Evolutionary conservation across 2,113 vertebrate genomes (phyloP).

Genomic region (Nanorana parkeri): DNA sequence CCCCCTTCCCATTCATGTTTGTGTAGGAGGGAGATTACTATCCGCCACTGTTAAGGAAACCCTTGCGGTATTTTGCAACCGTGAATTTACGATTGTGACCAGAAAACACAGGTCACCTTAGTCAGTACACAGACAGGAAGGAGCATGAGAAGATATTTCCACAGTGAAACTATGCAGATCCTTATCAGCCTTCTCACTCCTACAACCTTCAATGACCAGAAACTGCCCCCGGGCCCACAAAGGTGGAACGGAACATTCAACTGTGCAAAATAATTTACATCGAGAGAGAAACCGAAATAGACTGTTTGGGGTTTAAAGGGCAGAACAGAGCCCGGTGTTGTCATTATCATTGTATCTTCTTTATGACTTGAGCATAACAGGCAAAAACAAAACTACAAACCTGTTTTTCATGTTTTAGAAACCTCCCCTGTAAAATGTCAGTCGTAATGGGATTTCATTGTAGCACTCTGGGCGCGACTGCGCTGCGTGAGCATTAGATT

Average conservation of each 20-base stretch:
- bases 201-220: background rate
- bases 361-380: background rate
- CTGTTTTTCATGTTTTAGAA: slow-evolving; percentile 17
- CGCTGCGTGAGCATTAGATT: background rate
- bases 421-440: background rate
- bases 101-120: background rate
- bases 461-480: background rate
- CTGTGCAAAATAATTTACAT: too few species aligned
- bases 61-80: background rate
- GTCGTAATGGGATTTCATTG: background rate
- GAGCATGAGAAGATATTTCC: background rate
- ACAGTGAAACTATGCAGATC: background rate
- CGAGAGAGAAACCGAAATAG: too few species aligned
- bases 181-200: background rate
- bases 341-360: background rate
- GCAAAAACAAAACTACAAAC: background rate
- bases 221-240: too few species aligned
- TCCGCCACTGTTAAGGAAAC: too few species aligned
- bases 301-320: background rate
- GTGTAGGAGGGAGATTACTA: too few species aligned
- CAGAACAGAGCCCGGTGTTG: background rate
- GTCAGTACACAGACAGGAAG: background rate
- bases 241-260: too few species aligned
- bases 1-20: too few species aligned
- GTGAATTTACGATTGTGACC: background rate